Evolutionary conservation across 30 jellyfish, hydroid and myxozoan genomes (phyloP).

Genomic region (Aurelia coerulea): DNA sequence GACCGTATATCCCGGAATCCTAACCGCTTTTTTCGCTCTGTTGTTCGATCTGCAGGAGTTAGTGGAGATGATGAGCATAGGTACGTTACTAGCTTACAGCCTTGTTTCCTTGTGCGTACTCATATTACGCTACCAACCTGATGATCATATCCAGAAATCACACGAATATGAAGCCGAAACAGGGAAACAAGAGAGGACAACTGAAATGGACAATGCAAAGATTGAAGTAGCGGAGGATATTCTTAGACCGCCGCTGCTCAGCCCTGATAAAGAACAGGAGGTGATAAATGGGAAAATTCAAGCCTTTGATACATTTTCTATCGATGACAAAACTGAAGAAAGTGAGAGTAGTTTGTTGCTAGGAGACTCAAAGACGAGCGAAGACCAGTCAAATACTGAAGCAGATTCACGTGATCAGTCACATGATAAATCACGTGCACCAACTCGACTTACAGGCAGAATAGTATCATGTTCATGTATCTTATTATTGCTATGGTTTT

Average conservation of each 20-base stretch:
- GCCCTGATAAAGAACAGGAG: conserved; percentile 23
- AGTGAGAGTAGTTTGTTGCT: conserved; percentile 40
- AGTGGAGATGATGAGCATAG: conserved; percentile 99
- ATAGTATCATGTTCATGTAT: conserved; percentile 88
- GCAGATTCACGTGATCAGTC: conserved; percentile 27
- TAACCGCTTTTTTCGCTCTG: conserved; percentile 97
- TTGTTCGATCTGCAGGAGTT: conserved; percentile 96
- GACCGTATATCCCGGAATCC: conserved; percentile 98
- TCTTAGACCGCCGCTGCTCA: background rate
- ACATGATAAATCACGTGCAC: conserved; percentile 38
- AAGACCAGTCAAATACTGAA: background rate
- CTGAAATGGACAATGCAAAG: background rate
- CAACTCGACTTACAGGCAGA: conserved; percentile 87
- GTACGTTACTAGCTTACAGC: conserved; percentile 97
- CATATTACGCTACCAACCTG: conserved; percentile 97
- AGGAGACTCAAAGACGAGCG: conserved; percentile 11
- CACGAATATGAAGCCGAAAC: conserved; percentile 50
- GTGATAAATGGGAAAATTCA: conserved; percentile 15
- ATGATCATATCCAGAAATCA: conserved; percentile 60
- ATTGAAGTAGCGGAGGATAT: conserved; percentile 22
- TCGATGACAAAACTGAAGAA: conserved; percentile 44
- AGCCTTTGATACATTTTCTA: conserved; percentile 44
- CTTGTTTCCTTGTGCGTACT: conserved; percentile 98
- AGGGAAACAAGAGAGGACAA: conserved; percentile 23
- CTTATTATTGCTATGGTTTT: conserved; percentile 87